Evolutionary conservation across 2,888 invertebrate species (phyloP), one percentile per base, ranked within the genome.

Genomic region (Acrocyrtus sp.): DNA sequence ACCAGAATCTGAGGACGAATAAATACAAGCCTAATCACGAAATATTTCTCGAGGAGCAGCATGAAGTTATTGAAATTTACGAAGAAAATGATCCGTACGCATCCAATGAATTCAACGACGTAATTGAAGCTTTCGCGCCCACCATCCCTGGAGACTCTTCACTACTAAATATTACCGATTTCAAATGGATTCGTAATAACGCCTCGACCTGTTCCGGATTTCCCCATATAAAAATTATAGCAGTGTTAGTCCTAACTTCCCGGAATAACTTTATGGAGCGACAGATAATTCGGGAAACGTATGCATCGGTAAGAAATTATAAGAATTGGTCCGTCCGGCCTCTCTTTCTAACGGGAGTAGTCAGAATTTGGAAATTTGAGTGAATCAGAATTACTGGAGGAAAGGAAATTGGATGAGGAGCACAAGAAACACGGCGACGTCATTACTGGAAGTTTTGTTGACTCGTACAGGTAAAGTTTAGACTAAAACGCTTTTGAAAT

Each of bases 181-280:
- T 66, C n/a, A n/a, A 5, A 4, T 66, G 66, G 66, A 22, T 48
- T 17, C 22, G 22, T 27, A 66, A 29, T 10, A 56, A 66, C 39
- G 39, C 6, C 34, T 12, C 5, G 34, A 5, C 34, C 34, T 8
- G 34, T 34, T n/a, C n/a, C n/a, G n/a, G 45, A 3, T 10, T n/a
- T 19, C 45, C 22, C 12, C 24, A n/a, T 21, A 43, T 8, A 1
- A 47, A n/a, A n/a, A 27, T 17, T 0, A 29, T 66, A 2, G 22
- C 22, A 2, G 19, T 39, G 10, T 26, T 66, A n/a, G 48, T 66
- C 19, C 56, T 56, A 39, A 66, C 66, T 12, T 45, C 66, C 1
- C 43, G 67, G 27, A n/a, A 34, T 8, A 39, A 67, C 43, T 58
- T 58, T 19, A 2, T 8, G 22, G 58, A 67, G n/a, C 24, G 67